Conservation (phyloP, 2,113 vertebrate genomes). For the Dipodomys ordii region DNA sequence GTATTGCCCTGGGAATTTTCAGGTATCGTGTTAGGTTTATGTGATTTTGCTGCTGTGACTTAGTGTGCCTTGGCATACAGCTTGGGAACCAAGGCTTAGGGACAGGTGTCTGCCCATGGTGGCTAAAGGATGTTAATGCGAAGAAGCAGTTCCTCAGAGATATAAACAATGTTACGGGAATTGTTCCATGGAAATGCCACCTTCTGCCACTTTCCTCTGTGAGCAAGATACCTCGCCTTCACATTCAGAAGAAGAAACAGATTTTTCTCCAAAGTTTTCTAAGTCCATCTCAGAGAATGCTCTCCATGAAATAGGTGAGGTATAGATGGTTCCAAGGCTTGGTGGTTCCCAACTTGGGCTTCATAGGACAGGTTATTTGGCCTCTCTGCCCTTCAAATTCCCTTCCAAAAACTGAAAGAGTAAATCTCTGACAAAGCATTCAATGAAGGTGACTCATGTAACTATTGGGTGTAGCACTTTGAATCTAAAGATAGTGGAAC, state of each 20-base stretch:
- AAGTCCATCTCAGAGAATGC: neutral
- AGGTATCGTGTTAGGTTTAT: neutral
- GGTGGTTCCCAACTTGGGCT: neutral
- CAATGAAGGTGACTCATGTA: neutral
- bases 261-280: neutral
- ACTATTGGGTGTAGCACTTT: neutral
- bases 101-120: neutral
- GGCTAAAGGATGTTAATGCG: neutral
- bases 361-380: neutral
- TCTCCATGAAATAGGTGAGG: neutral
- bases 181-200: neutral
- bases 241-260: neutral
- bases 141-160: neutral
- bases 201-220: neutral
- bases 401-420: neutral
- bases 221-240: neutral
- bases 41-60: neutral
- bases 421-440: neutral
- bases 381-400: neutral
- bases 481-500: neutral
- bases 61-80: neutral
- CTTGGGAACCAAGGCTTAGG: neutral
- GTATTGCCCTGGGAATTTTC: neutral
- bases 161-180: no score
- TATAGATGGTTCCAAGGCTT: no score